Base-by-base conservation (phyloP, 1,140 invertebrate genomes). In the Sesamia nonagrioides region DNA sequence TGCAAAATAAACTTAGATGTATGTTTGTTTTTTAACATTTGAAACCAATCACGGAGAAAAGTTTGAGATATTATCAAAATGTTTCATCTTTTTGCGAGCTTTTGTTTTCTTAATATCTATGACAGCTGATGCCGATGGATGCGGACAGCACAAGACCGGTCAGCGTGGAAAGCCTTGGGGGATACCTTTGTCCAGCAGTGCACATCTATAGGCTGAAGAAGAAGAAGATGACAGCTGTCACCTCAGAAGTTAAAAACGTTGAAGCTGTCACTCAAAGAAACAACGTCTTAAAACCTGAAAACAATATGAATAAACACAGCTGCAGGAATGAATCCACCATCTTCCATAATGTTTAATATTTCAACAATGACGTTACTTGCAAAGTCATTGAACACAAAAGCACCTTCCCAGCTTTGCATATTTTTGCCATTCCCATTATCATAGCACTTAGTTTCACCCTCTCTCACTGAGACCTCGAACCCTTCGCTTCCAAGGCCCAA, bases 401-500 rank as follows among this genome's bases (percentile, higher is more conserved):
- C 15, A n/a, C 45, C 18, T 27, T 5, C 54, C 21, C 37, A 40
- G n/a, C n/a, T 63, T 42, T 17, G 37, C 35, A 63, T 63, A 63
- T 63, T 40, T 27, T 63, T 18, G 17, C 35, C 60, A 40, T n/a
- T 37, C n/a, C 35, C 8, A 56, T 56, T 56, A 56, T 56, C 18
- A 21, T 37, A n/a, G 6, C 58, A 21, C 58, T 21, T 40, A n/a
- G 27, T 52, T 13, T 8, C 37, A 18, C 37, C 42, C 42, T 27
- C 40, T 33, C 15, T 21, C 63, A 68, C 4, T 48, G 63, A 18
- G 42, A 68, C 63, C 60, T 45, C 63, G 63, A n/a, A 27, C 40
- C 60, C 60, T 11, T 48, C 50, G 52, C 11, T 17, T 27, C 40
- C 68, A 71, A 71, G 68, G 68, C 48, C 68, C 48, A 27, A 42